Percentiles rank a stretch among this genome's conserved stretches.
These are phyloP conservation scores for Lasioglossum albipes DNA, from an alignment of 1,140 invertebrate species.

Conservation along the genomic window DNA sequence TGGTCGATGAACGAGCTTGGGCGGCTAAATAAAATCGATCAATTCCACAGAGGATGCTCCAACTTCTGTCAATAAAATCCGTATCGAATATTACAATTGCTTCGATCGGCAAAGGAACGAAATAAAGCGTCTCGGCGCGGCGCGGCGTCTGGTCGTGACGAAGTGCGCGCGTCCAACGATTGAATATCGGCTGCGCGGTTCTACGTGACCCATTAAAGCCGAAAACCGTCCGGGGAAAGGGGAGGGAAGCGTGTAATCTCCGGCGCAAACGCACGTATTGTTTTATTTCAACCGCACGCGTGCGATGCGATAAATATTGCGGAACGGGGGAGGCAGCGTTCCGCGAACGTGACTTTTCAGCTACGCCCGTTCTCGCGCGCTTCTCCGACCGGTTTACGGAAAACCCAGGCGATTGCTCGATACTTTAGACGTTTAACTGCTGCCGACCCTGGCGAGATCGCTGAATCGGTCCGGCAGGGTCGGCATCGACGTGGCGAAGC, in stretches of 20 bases:
- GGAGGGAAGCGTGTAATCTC: slow-evolving; percentile 22
- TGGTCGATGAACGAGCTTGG: no score
- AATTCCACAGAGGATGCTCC: no score
- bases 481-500: no score
- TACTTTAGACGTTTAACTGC: no score
- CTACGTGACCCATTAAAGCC: slow-evolving; percentile 11
- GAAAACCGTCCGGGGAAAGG: slow-evolving; percentile 8
- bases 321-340: neutral
- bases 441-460: no score
- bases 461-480: no score
- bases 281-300: neutral
- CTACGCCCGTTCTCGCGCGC: neutral
- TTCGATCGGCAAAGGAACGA: neutral
- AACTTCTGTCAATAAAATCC: no score
- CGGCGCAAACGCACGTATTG: neutral
- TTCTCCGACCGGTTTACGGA: neutral
- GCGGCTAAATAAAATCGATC: no score
- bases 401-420: neutral
- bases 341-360: slow-evolving; percentile 1
- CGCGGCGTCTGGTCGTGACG: no score
- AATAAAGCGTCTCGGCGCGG: neutral
- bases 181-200: neutral
- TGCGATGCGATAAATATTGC: slow-evolving; percentile 10
- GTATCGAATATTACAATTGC: no score
- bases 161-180: neutral